Percentiles rank a stretch among this genome's conserved stretches.
These are phyloP conservation scores for Galaxea fascicularis DNA, from an alignment of 92 coral and sea anemone genomes.

Conservation along the genomic window DNA sequence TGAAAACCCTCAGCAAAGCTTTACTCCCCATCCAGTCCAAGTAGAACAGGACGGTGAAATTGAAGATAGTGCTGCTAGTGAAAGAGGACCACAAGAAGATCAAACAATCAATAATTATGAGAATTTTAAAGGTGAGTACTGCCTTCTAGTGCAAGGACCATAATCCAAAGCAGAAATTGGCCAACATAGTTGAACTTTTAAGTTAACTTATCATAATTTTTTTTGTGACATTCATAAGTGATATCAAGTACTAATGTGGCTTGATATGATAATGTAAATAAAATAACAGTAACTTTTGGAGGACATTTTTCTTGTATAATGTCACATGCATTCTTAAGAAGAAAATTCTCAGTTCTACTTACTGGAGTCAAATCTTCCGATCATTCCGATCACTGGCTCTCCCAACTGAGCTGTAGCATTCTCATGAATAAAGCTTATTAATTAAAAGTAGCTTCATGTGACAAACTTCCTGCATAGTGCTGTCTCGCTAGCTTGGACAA, in stretches of 20 bases:
- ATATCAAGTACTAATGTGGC: background rate
- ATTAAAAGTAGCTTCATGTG: no score
- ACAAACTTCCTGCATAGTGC: background rate
- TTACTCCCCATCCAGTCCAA: conserved; percentile 24
- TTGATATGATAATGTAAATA: background rate
- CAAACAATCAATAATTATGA: conserved; percentile 3
- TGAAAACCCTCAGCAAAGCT: background rate
- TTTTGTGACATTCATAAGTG: no score
- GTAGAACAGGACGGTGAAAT: background rate
- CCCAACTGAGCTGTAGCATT: no score
- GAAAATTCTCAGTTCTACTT: no score
- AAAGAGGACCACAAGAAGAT: background rate
- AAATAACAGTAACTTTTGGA: no score
- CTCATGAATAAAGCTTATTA: no score
- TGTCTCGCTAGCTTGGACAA: background rate
- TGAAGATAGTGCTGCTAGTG: background rate
- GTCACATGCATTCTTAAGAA: no score
- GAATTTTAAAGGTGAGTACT: background rate
- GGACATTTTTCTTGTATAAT: no score
- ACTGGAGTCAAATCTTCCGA: no score
- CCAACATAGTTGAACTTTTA: background rate
- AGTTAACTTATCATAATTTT: background rate
- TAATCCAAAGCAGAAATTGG: no score
- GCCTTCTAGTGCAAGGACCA: background rate
- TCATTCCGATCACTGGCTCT: no score